Evolutionary conservation across 2,888 invertebrate genomes (phyloP).

Genomic region (Eremobia ochroleuca): DNA sequence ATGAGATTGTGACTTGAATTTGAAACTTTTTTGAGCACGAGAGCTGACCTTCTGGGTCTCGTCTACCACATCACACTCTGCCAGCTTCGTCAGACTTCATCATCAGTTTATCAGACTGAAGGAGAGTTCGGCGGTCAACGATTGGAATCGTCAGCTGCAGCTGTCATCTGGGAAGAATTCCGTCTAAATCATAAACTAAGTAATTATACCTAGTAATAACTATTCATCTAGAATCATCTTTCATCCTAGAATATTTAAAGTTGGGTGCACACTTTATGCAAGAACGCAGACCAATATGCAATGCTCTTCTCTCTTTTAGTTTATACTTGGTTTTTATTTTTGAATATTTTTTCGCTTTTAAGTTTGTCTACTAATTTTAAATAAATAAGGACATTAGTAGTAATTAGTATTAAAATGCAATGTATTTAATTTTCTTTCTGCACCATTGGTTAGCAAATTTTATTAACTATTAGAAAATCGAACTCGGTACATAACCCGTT

Average conservation of each 20-base stretch:
- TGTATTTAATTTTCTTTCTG: neutral
- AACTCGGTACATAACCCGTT: neutral
- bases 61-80: neutral
- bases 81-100: neutral
- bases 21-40: neutral
- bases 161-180: neutral
- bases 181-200: constrained; percentile 27
- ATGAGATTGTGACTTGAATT: neutral
- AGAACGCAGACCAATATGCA: neutral
- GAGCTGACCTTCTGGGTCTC: neutral
- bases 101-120: neutral
- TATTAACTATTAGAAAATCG: neutral
- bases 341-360: no score
- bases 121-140: neutral
- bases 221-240: neutral
- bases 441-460: neutral
- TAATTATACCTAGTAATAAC: constrained; percentile 19
- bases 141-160: neutral
- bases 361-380: neutral
- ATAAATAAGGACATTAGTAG: no score
- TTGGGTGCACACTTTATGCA: neutral
- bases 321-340: neutral
- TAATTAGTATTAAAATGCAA: neutral
- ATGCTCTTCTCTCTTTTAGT: neutral
- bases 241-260: constrained; percentile 5